These are phyloP conservation scores for Mungos mungo DNA, from an alignment of 2,113 vertebrate genomes.

Conservation along the genomic window DNA sequence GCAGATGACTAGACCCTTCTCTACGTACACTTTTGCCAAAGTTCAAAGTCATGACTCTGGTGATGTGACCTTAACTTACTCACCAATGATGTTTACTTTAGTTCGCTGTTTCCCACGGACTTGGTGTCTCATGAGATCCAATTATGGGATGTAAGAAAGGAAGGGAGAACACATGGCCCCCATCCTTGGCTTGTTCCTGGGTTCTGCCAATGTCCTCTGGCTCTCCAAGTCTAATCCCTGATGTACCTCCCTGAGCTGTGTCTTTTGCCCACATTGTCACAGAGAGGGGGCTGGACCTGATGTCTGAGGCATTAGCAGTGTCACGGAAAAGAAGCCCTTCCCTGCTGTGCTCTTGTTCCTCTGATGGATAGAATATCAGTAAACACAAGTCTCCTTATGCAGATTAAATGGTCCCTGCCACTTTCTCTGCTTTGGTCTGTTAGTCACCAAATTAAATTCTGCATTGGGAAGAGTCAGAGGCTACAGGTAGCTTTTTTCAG, in stretches of 20 bases:
- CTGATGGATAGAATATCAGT: conserved; percentile 9
- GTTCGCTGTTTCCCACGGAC: not conserved
- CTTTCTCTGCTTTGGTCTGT: conserved; percentile 72
- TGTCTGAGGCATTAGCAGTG: not conserved
- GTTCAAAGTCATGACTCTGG: not conserved
- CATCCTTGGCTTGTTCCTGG: not conserved
- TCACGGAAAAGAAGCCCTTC: not conserved
- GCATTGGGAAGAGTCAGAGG: conserved; percentile 77
- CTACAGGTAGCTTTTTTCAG: conserved; percentile 81
- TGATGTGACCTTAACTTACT: conserved; percentile 41
- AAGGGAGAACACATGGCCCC: rapidly evolving
- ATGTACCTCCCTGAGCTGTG: not conserved
- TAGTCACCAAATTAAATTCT: conserved; percentile 84
- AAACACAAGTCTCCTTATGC: conserved; percentile 73
- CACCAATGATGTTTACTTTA: not conserved
- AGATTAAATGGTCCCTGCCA: conserved; percentile 65
- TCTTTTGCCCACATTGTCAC: not conserved
- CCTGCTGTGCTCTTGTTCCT: not conserved
- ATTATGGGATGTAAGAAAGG: not conserved
- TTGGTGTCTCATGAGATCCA: not conserved
- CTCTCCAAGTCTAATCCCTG: not conserved
- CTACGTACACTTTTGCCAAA: conserved; percentile 60
- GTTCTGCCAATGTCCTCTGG: rapidly evolving
- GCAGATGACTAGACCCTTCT: conserved; percentile 39
- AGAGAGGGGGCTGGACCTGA: not conserved